Percentiles rank a stretch among this genome's conserved stretches.
phyloP scores from a whole-genome alignment of 2,888 invertebrate genomes.

The Scaptomyza flava region DNA sequence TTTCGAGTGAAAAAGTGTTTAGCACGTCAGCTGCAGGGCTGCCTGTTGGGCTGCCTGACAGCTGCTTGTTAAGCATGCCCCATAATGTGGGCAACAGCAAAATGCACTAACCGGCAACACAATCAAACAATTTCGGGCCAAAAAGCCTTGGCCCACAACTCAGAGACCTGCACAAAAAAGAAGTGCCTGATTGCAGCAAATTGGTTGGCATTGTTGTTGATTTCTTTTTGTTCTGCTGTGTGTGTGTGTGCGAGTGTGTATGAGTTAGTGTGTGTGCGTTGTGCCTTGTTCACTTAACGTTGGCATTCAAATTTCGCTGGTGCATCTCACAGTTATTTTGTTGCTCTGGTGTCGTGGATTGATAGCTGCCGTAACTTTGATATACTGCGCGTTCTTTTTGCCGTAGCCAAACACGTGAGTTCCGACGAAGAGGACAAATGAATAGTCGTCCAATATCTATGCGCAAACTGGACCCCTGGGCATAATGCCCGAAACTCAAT shows the following conservation, averaged over 20 bases:
- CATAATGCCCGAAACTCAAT: constrained; percentile 48
- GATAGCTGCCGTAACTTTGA: constrained; percentile 72
- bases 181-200: constrained; percentile 64
- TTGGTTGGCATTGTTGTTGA: constrained; percentile 56
- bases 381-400: constrained; percentile 57
- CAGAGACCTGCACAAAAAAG: constrained; percentile 25
- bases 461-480: constrained; percentile 17
- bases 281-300: constrained; percentile 60
- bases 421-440: constrained; percentile 5
- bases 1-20: neutral
- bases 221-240: constrained; percentile 18
- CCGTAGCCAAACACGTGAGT: constrained; percentile 30
- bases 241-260: constrained; percentile 10
- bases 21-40: neutral
- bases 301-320: constrained; percentile 63
- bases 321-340: constrained; percentile 34
- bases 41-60: neutral
- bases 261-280: constrained; percentile 17
- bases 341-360: constrained; percentile 55
- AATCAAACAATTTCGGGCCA: constrained; percentile 40
- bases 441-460: constrained; percentile 2
- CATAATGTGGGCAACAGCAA: constrained; percentile 24
- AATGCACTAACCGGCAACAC: constrained; percentile 19
- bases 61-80: neutral
- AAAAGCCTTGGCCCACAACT: constrained; percentile 18